Evolutionary conservation across 2,113 vertebrate genomes (phyloP), one percentile per base, ranked within the genome.

Genomic region (Gambusia holbrooki): DNA sequence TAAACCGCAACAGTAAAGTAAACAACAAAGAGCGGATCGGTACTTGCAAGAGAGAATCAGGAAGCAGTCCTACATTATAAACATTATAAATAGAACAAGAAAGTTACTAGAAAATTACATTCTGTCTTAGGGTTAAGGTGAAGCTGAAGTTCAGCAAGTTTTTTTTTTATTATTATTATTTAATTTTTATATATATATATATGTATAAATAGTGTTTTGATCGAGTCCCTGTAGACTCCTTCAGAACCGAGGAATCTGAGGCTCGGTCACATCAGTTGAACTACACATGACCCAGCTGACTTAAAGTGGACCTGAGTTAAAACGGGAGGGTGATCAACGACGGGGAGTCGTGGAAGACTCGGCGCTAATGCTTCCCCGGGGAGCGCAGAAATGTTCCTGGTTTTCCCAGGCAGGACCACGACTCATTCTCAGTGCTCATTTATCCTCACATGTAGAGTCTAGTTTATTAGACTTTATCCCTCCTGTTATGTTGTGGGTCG

Each of bases 381-480:
- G 88, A 88, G 5, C 45, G 17, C 1, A 45, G 73, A 84, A 25
- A 89, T 75, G 4, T 82, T 32, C 66, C n/a, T 30, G 72, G n/a
- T 75, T 90, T 92, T 93, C 90, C 87, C 84, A 92, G 84, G 71
- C 79, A 70, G 37, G 14, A 60, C 60, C 12, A n/a, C 3, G 25
- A 69, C 63, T 66, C 54, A 3, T 62, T 54, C 35, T 62, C 5
- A 29, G 35, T 48, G 14, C 73, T 64, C 7, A 19, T 58, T 58
- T 58, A n/a, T 68, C 14, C 35, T 17, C 25, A 32, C 9, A 28
- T 45, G 6, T 14, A 25, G 48, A 42, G 4, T 14, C 10, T 28
- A 4, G n/a, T 29, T 63, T 40, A 1, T 48, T 48, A 17, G 35
- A n/a, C 4, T 42, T 63, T 17, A 33, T 12, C 10, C 35, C 10